Conservation (phyloP, 2,888 invertebrate genomes). For the Falcaria lacertinaria region DNA sequence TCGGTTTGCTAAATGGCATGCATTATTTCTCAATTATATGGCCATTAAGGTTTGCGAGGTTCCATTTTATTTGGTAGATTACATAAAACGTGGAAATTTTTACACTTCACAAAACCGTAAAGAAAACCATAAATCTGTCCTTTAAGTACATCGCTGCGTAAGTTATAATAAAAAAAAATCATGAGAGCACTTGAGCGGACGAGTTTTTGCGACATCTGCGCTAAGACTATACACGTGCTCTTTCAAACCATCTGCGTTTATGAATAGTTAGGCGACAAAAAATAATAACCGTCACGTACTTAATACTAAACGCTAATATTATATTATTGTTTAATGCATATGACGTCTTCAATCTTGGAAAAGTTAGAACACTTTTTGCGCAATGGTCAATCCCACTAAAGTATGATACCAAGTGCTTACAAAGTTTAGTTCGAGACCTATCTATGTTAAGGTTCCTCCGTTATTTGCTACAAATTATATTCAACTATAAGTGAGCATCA, state of each 20-base stretch:
- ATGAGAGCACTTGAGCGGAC: conserved; percentile 5
- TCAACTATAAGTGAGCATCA: too few relatives aligned
- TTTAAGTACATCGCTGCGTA: conserved; percentile 28
- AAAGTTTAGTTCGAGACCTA: too few relatives aligned
- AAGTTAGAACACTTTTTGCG: too few relatives aligned
- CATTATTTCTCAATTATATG: too few relatives aligned
- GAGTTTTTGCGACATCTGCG: conserved; percentile 1
- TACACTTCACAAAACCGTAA: conserved; percentile 30
- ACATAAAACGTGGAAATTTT: conserved; percentile 50
- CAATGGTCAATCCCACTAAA: too few relatives aligned
- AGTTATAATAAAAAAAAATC: conserved; percentile 10
- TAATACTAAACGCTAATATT: background rate
- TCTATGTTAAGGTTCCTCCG: too few relatives aligned
- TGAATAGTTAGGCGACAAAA: background rate
- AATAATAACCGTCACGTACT: background rate
- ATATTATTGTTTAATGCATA: too few relatives aligned
- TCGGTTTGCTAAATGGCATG: too few relatives aligned
- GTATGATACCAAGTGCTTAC: too few relatives aligned
- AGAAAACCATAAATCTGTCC: conserved; percentile 36
- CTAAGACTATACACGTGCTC: conserved; percentile 1
- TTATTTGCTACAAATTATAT: too few relatives aligned
- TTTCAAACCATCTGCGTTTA: background rate
- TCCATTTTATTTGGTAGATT: conserved; percentile 30
- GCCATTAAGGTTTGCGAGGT: background rate
- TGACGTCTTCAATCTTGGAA: too few relatives aligned